A percentile compares a stretch with the other conserved stretches of the same genome.
phyloP scores from a whole-genome alignment of 2,797 vertebrate genomes.

The Scolopax bukidnonensis region DNA sequence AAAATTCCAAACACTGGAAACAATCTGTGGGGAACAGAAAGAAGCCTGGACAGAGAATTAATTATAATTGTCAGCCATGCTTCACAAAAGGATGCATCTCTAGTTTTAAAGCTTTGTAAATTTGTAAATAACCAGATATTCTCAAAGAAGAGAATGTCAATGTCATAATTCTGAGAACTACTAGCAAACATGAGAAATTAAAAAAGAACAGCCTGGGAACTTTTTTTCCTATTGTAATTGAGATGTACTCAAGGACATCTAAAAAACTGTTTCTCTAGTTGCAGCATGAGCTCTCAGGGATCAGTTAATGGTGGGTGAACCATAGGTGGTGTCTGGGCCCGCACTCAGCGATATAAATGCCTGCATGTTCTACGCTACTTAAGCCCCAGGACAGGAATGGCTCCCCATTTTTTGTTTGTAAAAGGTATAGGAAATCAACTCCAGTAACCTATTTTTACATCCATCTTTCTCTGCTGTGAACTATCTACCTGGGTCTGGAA shows the following conservation, averaged over 20 bases:
- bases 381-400: not conserved
- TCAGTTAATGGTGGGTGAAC: not conserved
- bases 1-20: not conserved
- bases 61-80: not conserved
- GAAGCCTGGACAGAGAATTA: slow-evolving; percentile 1
- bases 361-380: not conserved
- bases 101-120: not conserved
- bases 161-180: not conserved
- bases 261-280: not conserved
- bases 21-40: not conserved
- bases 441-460: not conserved
- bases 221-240: not conserved
- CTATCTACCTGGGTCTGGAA: not conserved
- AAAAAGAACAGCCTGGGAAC: not conserved
- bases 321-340: not conserved
- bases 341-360: not conserved
- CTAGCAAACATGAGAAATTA: not conserved
- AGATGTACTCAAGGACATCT: not conserved
- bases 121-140: not conserved
- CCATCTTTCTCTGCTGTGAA: not conserved
- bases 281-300: not conserved
- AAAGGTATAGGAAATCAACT: not conserved
- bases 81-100: not conserved
- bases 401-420: not conserved
- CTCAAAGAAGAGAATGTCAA: not conserved